These are phyloP conservation scores for Hydropotes inermis DNA, from an alignment of 2,113 vertebrate genomes.

Conservation along the genomic window DNA sequence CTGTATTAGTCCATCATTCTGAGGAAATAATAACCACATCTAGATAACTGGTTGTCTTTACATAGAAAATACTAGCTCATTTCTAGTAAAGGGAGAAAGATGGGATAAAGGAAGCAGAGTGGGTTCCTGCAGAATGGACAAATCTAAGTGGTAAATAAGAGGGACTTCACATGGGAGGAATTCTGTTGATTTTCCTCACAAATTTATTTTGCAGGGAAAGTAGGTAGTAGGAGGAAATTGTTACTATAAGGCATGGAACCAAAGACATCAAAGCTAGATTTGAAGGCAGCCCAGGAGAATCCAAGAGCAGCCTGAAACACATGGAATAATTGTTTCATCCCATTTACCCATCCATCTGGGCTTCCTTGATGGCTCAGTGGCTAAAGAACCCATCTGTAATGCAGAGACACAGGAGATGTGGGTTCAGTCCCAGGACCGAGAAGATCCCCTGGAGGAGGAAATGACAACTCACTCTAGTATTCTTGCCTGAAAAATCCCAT, in stretches of 20 bases:
- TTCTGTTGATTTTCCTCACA: background rate
- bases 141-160: background rate
- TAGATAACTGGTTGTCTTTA: background rate
- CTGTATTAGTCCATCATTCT: background rate
- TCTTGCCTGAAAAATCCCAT: background rate
- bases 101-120: background rate
- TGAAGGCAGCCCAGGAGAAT: background rate
- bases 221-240: background rate
- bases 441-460: background rate
- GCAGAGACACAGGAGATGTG: background rate
- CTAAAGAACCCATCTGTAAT: background rate
- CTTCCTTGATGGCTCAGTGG: background rate
- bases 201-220: background rate
- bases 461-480: background rate
- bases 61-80: background rate
- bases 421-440: background rate
- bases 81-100: background rate
- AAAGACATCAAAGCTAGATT: background rate
- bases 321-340: background rate
- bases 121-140: background rate
- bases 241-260: background rate
- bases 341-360: background rate
- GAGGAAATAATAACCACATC: constrained; percentile 19
- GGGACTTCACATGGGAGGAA: background rate
- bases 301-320: background rate